These are phyloP conservation scores for Eptatretus burgeri DNA, from an alignment of 2,113 vertebrate genomes.

Conservation along the genomic window DNA sequence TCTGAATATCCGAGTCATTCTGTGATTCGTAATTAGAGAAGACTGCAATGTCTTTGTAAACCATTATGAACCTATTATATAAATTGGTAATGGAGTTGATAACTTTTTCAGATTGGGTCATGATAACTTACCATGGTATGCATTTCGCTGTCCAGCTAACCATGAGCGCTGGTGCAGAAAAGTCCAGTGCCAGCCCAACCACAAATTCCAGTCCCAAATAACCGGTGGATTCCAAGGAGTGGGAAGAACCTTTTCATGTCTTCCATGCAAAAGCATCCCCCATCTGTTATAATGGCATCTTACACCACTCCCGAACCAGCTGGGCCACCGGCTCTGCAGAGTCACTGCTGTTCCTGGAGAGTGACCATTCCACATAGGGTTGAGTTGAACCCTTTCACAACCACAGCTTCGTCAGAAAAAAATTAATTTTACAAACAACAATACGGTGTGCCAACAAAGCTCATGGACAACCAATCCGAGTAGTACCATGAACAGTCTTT, in stretches of 20 bases:
- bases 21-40: too few relatives aligned
- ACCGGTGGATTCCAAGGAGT: neutral
- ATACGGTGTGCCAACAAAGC: neutral
- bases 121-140: neutral
- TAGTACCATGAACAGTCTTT: neutral
- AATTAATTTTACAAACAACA: neutral
- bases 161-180: neutral
- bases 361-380: neutral
- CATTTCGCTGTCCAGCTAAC: neutral
- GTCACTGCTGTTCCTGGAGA: conserved; percentile 1
- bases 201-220: neutral
- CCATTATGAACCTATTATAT: neutral
- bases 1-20: too few relatives aligned
- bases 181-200: neutral
- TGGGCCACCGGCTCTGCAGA: neutral
- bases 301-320: neutral
- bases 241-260: neutral
- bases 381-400: too few relatives aligned
- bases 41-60: neutral
- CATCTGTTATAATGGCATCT: conserved; percentile 2
- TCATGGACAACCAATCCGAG: neutral
- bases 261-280: neutral
- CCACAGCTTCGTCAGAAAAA: neutral
- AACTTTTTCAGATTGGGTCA: neutral
- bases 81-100: neutral